Evolutionary conservation across 2,113 vertebrate species (phyloP).

Genomic region (Elachura formosa): DNA sequence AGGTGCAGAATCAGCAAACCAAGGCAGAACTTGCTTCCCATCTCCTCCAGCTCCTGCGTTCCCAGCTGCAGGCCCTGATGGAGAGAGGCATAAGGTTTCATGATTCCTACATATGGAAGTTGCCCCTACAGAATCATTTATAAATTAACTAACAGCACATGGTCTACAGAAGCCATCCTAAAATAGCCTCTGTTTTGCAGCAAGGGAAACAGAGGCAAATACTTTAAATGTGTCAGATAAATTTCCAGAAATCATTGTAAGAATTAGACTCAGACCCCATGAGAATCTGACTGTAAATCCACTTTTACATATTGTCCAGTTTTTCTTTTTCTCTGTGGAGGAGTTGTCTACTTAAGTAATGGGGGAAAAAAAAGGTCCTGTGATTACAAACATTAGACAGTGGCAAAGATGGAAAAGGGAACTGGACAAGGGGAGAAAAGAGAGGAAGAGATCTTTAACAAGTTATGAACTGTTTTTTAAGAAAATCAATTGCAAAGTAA

Average conservation of each 20-base stretch:
- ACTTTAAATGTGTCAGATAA: background rate
- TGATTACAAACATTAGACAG: background rate
- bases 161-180: background rate
- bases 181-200: background rate
- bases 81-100: background rate
- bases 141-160: background rate
- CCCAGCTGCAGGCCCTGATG: conserved; percentile 86
- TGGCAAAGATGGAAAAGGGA: background rate
- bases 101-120: background rate
- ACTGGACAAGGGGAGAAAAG: background rate
- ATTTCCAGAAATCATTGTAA: background rate
- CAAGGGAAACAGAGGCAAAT: background rate
- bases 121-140: background rate
- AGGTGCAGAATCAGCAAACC: conserved; percentile 83
- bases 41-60: conserved; percentile 86
- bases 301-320: background rate
- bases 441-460: conserved; percentile 27
- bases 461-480: conserved; percentile 31
- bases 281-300: background rate
- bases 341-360: background rate
- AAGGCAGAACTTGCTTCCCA: conserved; percentile 89
- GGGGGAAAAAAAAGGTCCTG: background rate
- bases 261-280: background rate
- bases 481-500: conserved; percentile 37
- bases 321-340: background rate